phyloP scores from a whole-genome alignment of 2,113 vertebrate species.

The Oenanthe oenanthe region DNA sequence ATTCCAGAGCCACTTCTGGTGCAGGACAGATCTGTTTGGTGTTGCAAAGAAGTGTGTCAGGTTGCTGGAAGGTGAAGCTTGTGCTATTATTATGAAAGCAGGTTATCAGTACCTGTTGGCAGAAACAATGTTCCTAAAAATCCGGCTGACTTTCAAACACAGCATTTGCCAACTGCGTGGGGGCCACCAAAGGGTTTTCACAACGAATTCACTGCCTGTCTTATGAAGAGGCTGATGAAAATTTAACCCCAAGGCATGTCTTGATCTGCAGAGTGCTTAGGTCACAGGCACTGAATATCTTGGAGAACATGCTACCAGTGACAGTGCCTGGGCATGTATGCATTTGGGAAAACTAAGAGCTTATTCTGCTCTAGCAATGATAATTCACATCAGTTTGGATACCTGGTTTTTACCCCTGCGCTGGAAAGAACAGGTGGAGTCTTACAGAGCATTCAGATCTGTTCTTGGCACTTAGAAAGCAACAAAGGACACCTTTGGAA shows the following conservation, averaged over 20 bases:
- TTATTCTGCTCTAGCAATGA: background rate
- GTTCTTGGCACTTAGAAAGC: background rate
- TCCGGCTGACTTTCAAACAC: background rate
- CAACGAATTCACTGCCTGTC: background rate
- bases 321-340: background rate
- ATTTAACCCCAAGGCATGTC: background rate
- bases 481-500: background rate
- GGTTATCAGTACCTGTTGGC: background rate
- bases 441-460: background rate
- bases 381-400: background rate
- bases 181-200: background rate
- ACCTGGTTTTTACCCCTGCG: background rate
- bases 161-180: fast-evolving
- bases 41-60: background rate
- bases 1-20: background rate
- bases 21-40: background rate
- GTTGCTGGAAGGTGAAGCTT: background rate
- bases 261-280: background rate
- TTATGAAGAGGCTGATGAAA: background rate
- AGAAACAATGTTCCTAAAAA: background rate
- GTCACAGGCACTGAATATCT: background rate
- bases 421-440: background rate
- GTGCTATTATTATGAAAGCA: background rate
- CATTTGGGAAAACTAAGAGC: background rate
- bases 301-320: background rate